A percentile compares a stretch with the other conserved stretches of the same genome.
Conservation (phyloP, 2,113 vertebrate species). For the Colaptes auratus region DNA sequence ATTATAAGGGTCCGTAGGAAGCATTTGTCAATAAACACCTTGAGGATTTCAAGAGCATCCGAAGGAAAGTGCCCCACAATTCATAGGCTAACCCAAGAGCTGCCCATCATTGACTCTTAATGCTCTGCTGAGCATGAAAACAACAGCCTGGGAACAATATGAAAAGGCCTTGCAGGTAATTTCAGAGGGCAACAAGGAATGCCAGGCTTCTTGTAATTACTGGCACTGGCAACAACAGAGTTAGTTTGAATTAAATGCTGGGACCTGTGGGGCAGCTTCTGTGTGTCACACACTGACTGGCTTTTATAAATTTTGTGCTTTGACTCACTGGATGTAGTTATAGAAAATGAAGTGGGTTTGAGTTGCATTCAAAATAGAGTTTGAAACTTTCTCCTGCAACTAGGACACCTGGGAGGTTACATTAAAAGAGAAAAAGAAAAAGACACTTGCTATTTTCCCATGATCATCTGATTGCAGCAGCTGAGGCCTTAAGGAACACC, state of each 20-base stretch:
- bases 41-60: conserved; percentile 7
- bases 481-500: neutral
- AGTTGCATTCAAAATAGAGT: neutral
- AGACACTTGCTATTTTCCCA: neutral
- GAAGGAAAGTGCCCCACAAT: conserved; percentile 11
- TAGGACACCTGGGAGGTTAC: neutral
- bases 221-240: neutral
- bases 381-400: neutral
- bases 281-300: neutral
- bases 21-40: conserved; percentile 62
- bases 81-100: conserved; percentile 28
- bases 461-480: neutral
- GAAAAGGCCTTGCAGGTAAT: conserved; percentile 53
- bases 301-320: neutral
- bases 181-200: conserved; percentile 51
- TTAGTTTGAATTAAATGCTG: conserved; percentile 37
- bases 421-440: neutral
- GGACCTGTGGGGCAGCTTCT: neutral
- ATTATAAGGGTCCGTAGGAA: neutral
- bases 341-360: neutral
- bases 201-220: conserved; percentile 30
- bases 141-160: conserved; percentile 42
- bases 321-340: neutral
- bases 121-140: conserved; percentile 57
- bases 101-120: conserved; percentile 39